Base-by-base conservation (phyloP, 2,113 vertebrate species). In the Xiphophorus hellerii region DNA sequence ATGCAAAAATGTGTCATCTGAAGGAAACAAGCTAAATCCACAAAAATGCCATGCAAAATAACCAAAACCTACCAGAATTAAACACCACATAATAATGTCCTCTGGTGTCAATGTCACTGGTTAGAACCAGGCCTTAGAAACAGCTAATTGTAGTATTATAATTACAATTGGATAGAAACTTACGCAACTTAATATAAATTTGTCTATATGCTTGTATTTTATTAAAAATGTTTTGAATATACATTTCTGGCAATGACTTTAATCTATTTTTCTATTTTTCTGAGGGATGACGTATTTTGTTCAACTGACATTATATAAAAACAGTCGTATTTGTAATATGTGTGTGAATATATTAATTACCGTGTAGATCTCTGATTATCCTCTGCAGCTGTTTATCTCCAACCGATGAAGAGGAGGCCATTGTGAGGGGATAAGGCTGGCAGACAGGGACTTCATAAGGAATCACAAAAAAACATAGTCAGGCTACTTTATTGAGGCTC, bases 321-420 rank as follows among this genome's bases (percentile, higher is more conserved):
- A 25, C 20, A 10, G 51, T 58, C 22, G 25, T 25, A 9, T 58
- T 63, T 63, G 22, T n/a, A n/a, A 10, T n/a, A 10, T 70, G 25
- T 31, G 28, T 65, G 71, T 78, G 54, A 51, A 71, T 48, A 71
- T 1, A 6, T 64, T 63, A 13, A 11, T 51, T 95, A 99, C 97
- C 97, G 89, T 96, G 96, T 70, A 99, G 90, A 90, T 99, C 97
- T 71, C 93, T 94, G 90, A 99, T 96, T 90, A 98, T 97, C 85
- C 96, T 96, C 89, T 98, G 97, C 71, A 99, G 95, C 84, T 98
- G 97, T 93, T 93, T 95, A 88, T 98, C 97, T 0, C 94, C 94
- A 29, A 96, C 88, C 35, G 89, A 91, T 61, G 89, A 90, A 61
- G 84, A 91, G 60, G 95, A 92, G 60, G 95, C 94, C 97, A 97